Evolutionary conservation across 2,113 vertebrate genomes (phyloP), one percentile per base, ranked within the genome.

Genomic region (Callopanchax toddi): DNA sequence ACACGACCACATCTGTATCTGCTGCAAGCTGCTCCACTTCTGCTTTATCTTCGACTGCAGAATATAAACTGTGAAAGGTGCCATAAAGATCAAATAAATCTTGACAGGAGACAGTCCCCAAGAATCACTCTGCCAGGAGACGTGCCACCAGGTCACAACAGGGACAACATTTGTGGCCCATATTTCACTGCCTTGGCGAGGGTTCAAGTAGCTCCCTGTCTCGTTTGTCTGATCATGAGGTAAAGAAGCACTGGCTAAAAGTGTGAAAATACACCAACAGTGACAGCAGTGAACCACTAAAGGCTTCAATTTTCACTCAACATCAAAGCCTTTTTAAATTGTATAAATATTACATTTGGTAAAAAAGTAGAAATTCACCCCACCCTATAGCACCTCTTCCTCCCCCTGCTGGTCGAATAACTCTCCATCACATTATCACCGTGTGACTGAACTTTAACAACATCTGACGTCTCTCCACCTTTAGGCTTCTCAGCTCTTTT

Each of bases 51-150:
- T 18, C 11, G 45, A 73, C 75, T 64, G 78, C 76, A 79, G 67
- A 74, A 65, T 79, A 82, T 82, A 79, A 81, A 82, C 56, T 34
- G 65, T 36, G 49, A 83, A 67, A 70, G 71, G 58, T 56, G 78
- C 78, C 61, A 82, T 86, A 84, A 89, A 87, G 84, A 84, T 87
- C 74, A 64, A 67, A 84, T 89, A 86, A 86, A 89, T 81, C 78
- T 52, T 49, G 61, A 76, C 76, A 75, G 74, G 53, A 79, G 71
- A 81, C 76, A 40, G 62, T 74, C 50, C n/a, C 77, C 15, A 70
- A 78, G 75, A 80, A 88, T 79, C 81, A 77, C 85, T 76, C 58
- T 67, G 80, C 76, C 72, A 81, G 49, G 57, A 85, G 72, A 85
- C 17, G 60, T 78, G 79, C 79, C 76, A 78, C 68, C 51, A 71